phyloP scores from a whole-genome alignment of 2,797 vertebrate genomes.

The Chloroceryle amazona region DNA sequence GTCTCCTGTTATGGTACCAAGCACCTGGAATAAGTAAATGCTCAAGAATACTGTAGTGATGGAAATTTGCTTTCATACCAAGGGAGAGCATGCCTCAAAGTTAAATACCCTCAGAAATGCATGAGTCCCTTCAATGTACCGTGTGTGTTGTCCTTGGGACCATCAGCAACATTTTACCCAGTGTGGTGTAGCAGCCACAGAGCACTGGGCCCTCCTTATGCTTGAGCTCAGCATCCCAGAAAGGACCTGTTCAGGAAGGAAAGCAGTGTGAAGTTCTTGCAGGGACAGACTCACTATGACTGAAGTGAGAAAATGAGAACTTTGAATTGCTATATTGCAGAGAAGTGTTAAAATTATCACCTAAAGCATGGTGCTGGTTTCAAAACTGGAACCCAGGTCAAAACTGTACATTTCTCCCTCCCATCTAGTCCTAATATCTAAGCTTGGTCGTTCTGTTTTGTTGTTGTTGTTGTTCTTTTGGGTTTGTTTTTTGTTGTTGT shows the following conservation, averaged over 20 bases:
- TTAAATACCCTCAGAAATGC: not conserved
- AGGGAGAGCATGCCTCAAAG: not conserved
- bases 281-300: not conserved
- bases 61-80: not conserved
- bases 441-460: not conserved
- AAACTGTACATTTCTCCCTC: not conserved
- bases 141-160: not conserved
- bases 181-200: not conserved
- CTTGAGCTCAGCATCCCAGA: not conserved
- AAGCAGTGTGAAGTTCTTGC: not conserved
- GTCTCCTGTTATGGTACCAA: not conserved
- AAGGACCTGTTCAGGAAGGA: not conserved
- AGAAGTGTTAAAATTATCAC: not conserved
- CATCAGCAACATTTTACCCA: not conserved
- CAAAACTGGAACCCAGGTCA: not conserved
- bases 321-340: not conserved
- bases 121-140: accelerated
- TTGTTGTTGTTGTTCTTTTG: not conserved
- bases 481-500: too few species aligned
- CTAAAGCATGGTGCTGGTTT: not conserved
- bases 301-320: not conserved
- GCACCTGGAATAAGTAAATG: not conserved
- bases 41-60: not conserved
- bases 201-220: accelerated
- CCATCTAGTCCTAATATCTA: not conserved